phyloP scores from a whole-genome alignment of 1,140 invertebrate species.

The Nasonia longicornis region DNA sequence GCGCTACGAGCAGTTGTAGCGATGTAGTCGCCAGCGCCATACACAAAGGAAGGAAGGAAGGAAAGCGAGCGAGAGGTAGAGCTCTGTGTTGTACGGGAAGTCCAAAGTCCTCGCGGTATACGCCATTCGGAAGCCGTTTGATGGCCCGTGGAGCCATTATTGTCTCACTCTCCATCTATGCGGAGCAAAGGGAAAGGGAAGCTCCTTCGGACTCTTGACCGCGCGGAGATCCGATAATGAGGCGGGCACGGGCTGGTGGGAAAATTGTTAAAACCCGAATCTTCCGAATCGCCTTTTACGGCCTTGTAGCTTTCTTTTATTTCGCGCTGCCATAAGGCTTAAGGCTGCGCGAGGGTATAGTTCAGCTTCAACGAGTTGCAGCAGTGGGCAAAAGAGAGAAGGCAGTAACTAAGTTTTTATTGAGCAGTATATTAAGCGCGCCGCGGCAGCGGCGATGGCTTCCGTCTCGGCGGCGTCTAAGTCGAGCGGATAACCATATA shows the following conservation, averaged over 20 bases:
- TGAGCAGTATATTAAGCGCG: constrained; percentile 63
- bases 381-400: constrained; percentile 38
- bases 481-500: constrained; percentile 67
- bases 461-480: constrained; percentile 65
- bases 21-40: background rate
- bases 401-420: constrained; percentile 68
- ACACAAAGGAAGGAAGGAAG: constrained; percentile 44
- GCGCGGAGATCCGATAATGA: constrained; percentile 65
- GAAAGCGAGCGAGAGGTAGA: constrained; percentile 35
- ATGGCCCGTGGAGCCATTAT: constrained; percentile 65
- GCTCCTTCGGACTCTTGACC: background rate
- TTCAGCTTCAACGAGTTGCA: constrained; percentile 41
- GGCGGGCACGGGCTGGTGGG: constrained; percentile 22
- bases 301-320: constrained; percentile 35
- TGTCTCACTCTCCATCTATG: constrained; percentile 51
- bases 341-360: constrained; percentile 3
- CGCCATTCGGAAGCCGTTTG: constrained; percentile 66
- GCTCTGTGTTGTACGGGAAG: constrained; percentile 51
- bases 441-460: constrained; percentile 56
- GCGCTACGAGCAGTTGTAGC: background rate
- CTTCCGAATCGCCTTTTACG: constrained; percentile 15
- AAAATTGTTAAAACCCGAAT: constrained; percentile 63
- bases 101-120: constrained; percentile 53
- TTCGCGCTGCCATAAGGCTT: constrained; percentile 13
- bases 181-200: background rate